Base-by-base conservation (phyloP, 2,113 vertebrate species). In the Eudorcas thomsonii region DNA sequence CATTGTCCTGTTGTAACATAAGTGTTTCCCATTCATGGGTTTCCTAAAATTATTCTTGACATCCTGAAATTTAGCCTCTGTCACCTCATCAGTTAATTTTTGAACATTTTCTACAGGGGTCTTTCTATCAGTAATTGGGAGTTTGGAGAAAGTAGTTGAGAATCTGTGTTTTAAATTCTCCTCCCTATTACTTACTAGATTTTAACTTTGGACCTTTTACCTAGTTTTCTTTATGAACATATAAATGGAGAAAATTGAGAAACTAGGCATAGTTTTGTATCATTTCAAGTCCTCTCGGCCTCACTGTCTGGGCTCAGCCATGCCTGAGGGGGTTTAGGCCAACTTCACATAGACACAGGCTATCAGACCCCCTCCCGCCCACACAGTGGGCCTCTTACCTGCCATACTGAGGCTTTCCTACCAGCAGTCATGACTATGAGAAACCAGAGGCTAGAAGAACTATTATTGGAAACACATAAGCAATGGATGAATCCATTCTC, bases 61-160 rank as follows among this genome's bases (percentile, higher is more conserved):
- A 33, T 15, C 62, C 28, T 67, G 15, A 86, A 87, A 59, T 88
- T 94, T 78, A 94, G 12, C 77, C 30, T 96, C n/a, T 50, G 13
- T 71, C 39, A 83, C 4, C 7, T 12, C 1, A 3, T 26, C 12
- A 15, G 5, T 36, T 81, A 94, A 60, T 78, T 60, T 45, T 3
- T 88, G 50, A 83, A 89, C 64, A 23, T 50, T 83, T 93, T n/a
- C 55, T n/a, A 62, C 11, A 13, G 30, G 2, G 62, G 7, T 15
- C 33, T 43, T 55, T 85, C 39, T 52, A 91, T 23, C 11, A 67
- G 21, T 78, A 77, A 54, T 3, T 86, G 26, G 36, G 17, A 33
- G 30, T 74, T 86, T 91, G 4, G 19, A 90, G 17, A 54, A 17
- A 84, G 19, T 9, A 88, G 48, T 21, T 86, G 33, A 30, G 16